phyloP scores from a whole-genome alignment of 2,113 vertebrate species.

The Rhinogobius similis region DNA sequence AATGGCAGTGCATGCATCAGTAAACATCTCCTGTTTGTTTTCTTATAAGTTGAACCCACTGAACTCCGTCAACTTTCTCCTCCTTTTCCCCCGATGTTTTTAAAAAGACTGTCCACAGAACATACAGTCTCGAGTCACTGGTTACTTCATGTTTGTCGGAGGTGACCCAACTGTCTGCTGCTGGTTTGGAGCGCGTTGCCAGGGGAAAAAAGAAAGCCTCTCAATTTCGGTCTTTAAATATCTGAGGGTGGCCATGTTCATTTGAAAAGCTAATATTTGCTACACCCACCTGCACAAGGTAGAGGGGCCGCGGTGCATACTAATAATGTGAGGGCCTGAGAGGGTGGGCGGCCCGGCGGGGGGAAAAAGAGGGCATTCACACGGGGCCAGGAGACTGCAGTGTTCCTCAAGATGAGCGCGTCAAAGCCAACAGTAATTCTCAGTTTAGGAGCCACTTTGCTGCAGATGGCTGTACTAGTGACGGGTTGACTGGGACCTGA shows the following conservation, averaged over 20 bases:
- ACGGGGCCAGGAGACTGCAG: conserved; percentile 35
- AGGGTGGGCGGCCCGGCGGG: conserved; percentile 31
- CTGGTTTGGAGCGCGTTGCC: conserved; percentile 59
- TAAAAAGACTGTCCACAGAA: conserved; percentile 47
- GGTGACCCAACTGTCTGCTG: conserved; percentile 69
- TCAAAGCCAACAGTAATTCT: conserved; percentile 24
- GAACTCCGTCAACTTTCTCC: conserved; percentile 43
- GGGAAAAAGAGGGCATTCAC: conserved; percentile 64
- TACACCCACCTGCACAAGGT: conserved; percentile 66
- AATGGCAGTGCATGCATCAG: conserved; percentile 11
- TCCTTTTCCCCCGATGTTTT: conserved; percentile 40
- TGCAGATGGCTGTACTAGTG: background rate
- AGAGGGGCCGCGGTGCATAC: conserved; percentile 46
- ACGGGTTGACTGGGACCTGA: background rate
- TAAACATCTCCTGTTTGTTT: conserved; percentile 51
- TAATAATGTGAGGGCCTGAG: conserved; percentile 53
- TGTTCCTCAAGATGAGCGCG: conserved; percentile 35
- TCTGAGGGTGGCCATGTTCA: conserved; percentile 69
- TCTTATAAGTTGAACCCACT: conserved; percentile 57
- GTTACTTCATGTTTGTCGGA: conserved; percentile 73
- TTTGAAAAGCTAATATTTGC: conserved; percentile 80
- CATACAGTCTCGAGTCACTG: conserved; percentile 59
- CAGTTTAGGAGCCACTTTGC: conserved; percentile 17
- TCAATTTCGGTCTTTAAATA: conserved; percentile 73
- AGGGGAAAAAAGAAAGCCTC: conserved; percentile 66